These are phyloP conservation scores for Ammospiza maritima DNA, from an alignment of 2,797 vertebrate genomes.

Conservation along the genomic window DNA sequence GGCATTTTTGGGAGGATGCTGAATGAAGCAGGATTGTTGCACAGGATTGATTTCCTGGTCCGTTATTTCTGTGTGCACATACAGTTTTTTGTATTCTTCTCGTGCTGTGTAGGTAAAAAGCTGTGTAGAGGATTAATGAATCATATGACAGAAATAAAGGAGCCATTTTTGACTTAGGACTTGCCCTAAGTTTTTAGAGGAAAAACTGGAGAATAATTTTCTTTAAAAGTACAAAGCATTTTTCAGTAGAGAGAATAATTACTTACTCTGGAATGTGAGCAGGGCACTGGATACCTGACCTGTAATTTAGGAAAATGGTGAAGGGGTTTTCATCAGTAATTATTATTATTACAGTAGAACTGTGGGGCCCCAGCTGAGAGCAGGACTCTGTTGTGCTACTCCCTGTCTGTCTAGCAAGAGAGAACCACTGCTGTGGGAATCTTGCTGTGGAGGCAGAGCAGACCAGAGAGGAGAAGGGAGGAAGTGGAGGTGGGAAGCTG, in stretches of 20 bases:
- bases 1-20: neutral
- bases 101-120: neutral
- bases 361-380: slow-evolving; percentile 10
- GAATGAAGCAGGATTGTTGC: neutral
- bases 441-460: neutral
- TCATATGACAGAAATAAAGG: neutral
- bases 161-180: neutral
- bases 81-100: neutral
- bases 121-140: neutral
- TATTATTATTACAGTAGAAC: slow-evolving; percentile 35
- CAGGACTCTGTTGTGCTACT: neutral
- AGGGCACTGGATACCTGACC: slow-evolving; percentile 38
- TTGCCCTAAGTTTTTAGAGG: neutral
- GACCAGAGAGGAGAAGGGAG: neutral
- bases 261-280: slow-evolving; percentile 41
- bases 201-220: neutral
- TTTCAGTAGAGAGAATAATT: slow-evolving; percentile 52
- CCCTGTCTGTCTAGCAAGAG: neutral
- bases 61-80: neutral
- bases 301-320: slow-evolving; percentile 49
- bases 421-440: neutral
- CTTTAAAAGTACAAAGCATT: slow-evolving; percentile 49
- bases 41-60: neutral
- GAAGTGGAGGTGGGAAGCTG: neutral
- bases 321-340: slow-evolving; percentile 54